Evolutionary conservation across 2,797 vertebrate genomes (phyloP), one percentile per base, ranked within the genome.

Genomic region (Sciurus vulgaris): DNA sequence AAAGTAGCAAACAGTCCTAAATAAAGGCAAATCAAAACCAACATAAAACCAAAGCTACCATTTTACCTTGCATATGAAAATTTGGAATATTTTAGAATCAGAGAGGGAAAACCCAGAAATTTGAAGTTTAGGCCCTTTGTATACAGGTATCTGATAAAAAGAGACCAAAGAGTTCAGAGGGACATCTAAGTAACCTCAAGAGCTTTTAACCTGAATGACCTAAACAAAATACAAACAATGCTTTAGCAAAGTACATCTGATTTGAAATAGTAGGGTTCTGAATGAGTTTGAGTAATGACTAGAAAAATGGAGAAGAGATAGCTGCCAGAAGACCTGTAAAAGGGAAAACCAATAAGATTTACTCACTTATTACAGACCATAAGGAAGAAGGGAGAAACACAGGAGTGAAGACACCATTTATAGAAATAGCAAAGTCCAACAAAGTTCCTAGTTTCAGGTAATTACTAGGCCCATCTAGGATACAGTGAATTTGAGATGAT

Each of bases 1-100:
- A 59, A 2, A 61, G 8, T 78, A 79, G 82, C 5, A 54, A 88
- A 74, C 7, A 44, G 41, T 74, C 74, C 22, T 67, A 81, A 81
- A 61, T 51, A 77, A 94, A 84, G 49, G 65, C 41, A 49, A 89
- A 81, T 47, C n/a, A 93, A 67, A 94, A 74, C 28, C 61, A 87
- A 76, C 28, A 92, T 47, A 89, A 89, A 81, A 72, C 51, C 18
- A 54, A 54, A 76, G n/a, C 84, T n/a, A 70, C 28, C 67, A 82
- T 13, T 94, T 95, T 74, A 85, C 67, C 38, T 35, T 38, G 15
- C 24, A 82, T 47, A 76, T 89, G 41, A 96, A 89, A 83, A 69
- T 59, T 73, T 67, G 44, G 30, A 89, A 79, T 94, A 56, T 35
- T 63, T 78, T 13, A 92, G 86, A 89, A 69, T 63, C 10, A 26